These are phyloP conservation scores for Mayetiola destructor DNA, from an alignment of 2,888 invertebrate genomes.

Conservation along the genomic window DNA sequence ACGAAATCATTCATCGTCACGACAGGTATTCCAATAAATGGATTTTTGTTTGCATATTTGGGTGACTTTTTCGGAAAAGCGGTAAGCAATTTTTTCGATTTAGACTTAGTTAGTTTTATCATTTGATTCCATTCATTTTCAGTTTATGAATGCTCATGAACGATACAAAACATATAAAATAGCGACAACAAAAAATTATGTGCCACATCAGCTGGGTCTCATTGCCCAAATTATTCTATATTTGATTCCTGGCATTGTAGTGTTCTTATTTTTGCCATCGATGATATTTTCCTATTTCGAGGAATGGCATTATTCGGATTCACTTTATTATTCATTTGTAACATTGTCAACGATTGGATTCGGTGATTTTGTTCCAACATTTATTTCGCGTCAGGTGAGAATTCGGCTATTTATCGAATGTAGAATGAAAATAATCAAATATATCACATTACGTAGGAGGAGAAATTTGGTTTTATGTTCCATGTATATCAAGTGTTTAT, in stretches of 20 bases:
- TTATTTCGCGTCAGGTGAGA: constrained; percentile 30
- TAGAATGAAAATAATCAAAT: no score
- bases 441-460: no score
- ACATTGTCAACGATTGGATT: constrained; percentile 82
- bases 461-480: constrained; percentile 44
- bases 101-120: constrained; percentile 15
- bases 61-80: constrained; percentile 74
- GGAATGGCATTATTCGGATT: constrained; percentile 69
- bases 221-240: constrained; percentile 69
- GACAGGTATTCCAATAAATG: constrained; percentile 35
- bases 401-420: no score
- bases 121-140: no score
- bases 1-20: no score
- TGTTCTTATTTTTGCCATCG: constrained; percentile 77
- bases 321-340: constrained; percentile 77
- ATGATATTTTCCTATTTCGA: constrained; percentile 73
- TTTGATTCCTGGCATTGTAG: constrained; percentile 73
- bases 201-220: constrained; percentile 54
- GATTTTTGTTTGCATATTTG: constrained; percentile 56
- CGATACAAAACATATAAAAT: constrained; percentile 60
- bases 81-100: constrained; percentile 37
- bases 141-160: constrained; percentile 65
- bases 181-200: constrained; percentile 44
- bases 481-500: constrained; percentile 76
- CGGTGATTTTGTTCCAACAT: constrained; percentile 76